Base-by-base conservation (phyloP, 37 sponge, comb jelly and placozoan species). In the Amphimedon queenslandica region DNA sequence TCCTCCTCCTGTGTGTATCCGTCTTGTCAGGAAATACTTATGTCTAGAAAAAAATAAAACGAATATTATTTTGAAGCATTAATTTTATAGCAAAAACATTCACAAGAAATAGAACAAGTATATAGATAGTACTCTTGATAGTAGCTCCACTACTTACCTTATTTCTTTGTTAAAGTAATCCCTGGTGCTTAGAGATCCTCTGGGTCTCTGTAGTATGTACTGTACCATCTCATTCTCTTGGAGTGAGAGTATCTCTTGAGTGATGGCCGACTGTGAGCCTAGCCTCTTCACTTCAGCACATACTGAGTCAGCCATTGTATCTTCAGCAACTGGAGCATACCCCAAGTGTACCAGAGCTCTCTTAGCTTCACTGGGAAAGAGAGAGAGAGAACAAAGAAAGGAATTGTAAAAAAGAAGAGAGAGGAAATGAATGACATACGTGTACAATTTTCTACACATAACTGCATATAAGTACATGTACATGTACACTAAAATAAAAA, bases 311-410 rank as follows among this genome's bases (percentile, higher is more conserved):
- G 66, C 72, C 77, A 85, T 77, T 27, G 57, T 40, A 56, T 92
- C 84, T 20, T 66, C 28, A 4, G 35, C 70, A 25, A 70, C 70
- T 8, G 60, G 64, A 5, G 18, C 47, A 28, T 56, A 58, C 5
- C 93, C 93, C 25, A 92, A 74, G n/a, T 38, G 24, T 4, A 64
- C 8, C 13, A 92, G 80, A 10, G 86, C 60, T 30, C 31, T 25
- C 21, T 34, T 23, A 6, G 77, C 89, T 72, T 82, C 79, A 18
- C 86, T 81, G 39, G 5, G 28, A 60, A 25, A n/a, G n/a, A n/a
- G n/a, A n/a, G n/a, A n/a, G n/a, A n/a, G n/a, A n/a, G n/a, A n/a
- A n/a, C n/a, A n/a, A 47, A 47, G 53, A 47, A 47, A 47, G 53
- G 13, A n/a, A n/a, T n/a, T n/a, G n/a, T n/a, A n/a, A n/a, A n/a